Base-by-base conservation (phyloP, 2,113 vertebrate species). In the Paratilapia polleni region DNA sequence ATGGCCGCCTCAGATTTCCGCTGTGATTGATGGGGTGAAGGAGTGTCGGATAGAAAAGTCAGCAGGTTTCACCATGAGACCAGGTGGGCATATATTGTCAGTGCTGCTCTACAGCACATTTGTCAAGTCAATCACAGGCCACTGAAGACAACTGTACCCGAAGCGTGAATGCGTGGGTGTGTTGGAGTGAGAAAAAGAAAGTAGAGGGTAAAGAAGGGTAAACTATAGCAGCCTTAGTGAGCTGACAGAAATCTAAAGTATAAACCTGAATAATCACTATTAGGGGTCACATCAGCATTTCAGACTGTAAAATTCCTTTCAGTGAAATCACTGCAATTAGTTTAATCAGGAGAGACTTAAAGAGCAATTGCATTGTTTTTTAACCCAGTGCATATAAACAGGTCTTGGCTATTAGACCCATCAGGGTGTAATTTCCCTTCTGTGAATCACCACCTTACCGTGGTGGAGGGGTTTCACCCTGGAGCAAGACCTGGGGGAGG, bases 91-190 rank as follows among this genome's bases (percentile, higher is more conserved):
- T 77, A 85, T 79, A 62, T 47, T 90, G 89, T 88, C 88, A 88
- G 77, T 66, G 85, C 20, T 15, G 80, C 75, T 77, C 75, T 81
- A 85, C 74, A 85, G 70, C 87, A 89, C 87, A 92, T 92, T 87
- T 87, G 87, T 92, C 90, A 92, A 80, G 89, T 91, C 87, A 84
- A 83, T 91, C 86, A 88, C 57, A 70, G 56, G 43, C 83, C 70
- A 58, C 85, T 12, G 68, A 88, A 81, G 82, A 86, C 4, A 15
- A 36, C 47, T 49, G 74, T 10, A 52, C 38, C 84, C 61, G 22
- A 75, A 63, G 80, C 24, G 0, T 56, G 17, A 34, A 57, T 77
- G 63, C 66, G 31, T 84, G 41, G 75, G 38, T 61, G 74, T 62
- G 80, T 61, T 64, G 34, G 56, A 14, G 28, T 31, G 28, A 43